Evolutionary conservation across 2,797 vertebrate species (phyloP).

Genomic region (Heterohyrax brucei): DNA sequence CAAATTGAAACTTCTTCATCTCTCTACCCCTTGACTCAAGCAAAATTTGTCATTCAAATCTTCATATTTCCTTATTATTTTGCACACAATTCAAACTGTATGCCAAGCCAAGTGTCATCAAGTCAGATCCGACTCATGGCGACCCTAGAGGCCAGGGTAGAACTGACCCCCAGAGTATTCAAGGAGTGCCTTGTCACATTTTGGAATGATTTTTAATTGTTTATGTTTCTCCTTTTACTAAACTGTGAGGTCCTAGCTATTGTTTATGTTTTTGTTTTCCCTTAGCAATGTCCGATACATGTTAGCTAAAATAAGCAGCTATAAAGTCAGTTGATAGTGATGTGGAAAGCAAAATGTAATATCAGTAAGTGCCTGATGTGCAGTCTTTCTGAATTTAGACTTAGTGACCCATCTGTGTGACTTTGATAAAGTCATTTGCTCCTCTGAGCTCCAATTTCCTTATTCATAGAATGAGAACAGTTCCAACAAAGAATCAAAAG

Average conservation of each 20-base stretch:
- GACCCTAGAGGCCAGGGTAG: no score
- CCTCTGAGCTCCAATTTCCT: constrained; percentile 1
- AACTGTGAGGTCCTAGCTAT: background rate
- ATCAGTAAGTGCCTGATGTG: background rate
- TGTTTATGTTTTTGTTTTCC: background rate
- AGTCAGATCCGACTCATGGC: no score
- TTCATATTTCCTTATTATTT: background rate
- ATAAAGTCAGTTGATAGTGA: background rate
- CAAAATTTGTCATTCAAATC: background rate
- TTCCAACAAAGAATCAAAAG: constrained; percentile 32
- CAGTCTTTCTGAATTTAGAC: background rate
- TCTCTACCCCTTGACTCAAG: background rate
- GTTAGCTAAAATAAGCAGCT: background rate
- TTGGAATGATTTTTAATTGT: background rate
- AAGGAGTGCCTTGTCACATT: background rate
- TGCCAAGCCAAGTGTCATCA: no score
- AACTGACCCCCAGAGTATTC: no score
- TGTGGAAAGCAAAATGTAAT: background rate
- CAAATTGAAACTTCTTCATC: background rate
- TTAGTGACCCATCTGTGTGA: background rate
- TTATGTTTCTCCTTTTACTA: constrained; percentile 8
- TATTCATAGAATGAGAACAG: background rate
- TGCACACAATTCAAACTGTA: background rate
- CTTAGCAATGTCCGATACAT: background rate
- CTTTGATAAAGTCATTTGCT: constrained; percentile 8